A percentile compares a stretch with the other conserved stretches of the same genome.
phyloP scores from a whole-genome alignment of 2,113 vertebrate genomes.

The Asarcornis scutulata region DNA sequence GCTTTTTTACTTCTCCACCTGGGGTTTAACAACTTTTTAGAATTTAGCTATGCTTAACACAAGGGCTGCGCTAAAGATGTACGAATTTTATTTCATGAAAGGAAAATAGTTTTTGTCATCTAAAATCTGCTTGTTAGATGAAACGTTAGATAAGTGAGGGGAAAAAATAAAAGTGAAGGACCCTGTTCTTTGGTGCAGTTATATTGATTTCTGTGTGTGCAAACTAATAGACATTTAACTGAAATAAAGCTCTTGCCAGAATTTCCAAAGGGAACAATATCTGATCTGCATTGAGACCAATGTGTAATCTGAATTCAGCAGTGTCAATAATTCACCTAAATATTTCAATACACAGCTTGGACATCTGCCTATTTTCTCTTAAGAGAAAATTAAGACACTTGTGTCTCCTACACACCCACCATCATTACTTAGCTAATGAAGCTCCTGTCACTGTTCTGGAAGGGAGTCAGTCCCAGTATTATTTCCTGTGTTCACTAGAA shows the following conservation, averaged over 20 bases:
- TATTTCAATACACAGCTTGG: background rate
- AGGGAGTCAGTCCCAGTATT: background rate
- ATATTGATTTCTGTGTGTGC: background rate
- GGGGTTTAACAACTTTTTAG: background rate
- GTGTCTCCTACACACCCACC: background rate
- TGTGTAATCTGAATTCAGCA: background rate
- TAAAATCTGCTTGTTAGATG: background rate
- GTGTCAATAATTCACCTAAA: background rate
- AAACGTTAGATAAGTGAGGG: background rate
- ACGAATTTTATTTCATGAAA: background rate
- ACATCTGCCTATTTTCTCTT: background rate
- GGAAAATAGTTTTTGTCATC: background rate
- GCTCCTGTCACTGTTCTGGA: background rate
- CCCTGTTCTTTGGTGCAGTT: background rate
- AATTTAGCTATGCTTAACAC: background rate
- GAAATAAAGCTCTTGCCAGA: slow-evolving; percentile 8
- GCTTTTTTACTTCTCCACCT: background rate
- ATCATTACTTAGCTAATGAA: background rate
- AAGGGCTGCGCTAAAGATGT: background rate
- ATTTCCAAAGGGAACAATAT: background rate
- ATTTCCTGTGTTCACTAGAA: background rate
- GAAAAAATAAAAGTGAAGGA: background rate
- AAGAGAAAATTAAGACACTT: background rate
- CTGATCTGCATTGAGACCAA: background rate
- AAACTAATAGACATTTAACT: background rate